A percentile compares a stretch with the other conserved stretches of the same genome.
phyloP scores from a whole-genome alignment of 2,797 vertebrate genomes.

The Chloroceryle amazona region DNA sequence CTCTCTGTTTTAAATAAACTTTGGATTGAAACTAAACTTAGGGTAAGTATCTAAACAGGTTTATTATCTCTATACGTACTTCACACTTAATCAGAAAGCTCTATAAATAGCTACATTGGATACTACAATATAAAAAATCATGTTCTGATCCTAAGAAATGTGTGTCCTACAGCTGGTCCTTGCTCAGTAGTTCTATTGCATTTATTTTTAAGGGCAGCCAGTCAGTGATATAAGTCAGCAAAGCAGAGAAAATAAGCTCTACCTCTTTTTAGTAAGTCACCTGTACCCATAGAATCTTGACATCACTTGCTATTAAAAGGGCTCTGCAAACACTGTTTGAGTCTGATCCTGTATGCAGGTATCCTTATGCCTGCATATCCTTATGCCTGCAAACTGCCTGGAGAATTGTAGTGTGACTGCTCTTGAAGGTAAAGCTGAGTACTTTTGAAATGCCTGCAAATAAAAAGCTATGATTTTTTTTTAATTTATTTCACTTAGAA shows the following conservation, averaged over 20 bases:
- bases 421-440: not conserved
- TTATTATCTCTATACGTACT: not conserved
- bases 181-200: not conserved
- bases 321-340: not conserved
- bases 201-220: not conserved
- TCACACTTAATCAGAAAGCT: not conserved
- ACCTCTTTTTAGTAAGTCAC: not conserved
- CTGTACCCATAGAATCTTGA: not conserved
- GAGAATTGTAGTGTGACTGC: not conserved
- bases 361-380: too few species aligned
- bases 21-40: not conserved
- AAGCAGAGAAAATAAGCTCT: not conserved
- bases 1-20: not conserved
- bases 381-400: not conserved
- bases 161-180: not conserved
- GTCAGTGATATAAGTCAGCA: not conserved
- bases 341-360: not conserved
- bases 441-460: not conserved
- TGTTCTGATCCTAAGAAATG: not conserved
- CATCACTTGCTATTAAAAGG: not conserved
- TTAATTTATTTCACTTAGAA: not conserved
- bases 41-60: not conserved
- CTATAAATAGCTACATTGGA: not conserved
- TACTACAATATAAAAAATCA: not conserved
- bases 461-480: not conserved